Evolutionary conservation across 2,113 vertebrate species (phyloP), one percentile per base, ranked within the genome.

Genomic region (Trachemys scripta): DNA sequence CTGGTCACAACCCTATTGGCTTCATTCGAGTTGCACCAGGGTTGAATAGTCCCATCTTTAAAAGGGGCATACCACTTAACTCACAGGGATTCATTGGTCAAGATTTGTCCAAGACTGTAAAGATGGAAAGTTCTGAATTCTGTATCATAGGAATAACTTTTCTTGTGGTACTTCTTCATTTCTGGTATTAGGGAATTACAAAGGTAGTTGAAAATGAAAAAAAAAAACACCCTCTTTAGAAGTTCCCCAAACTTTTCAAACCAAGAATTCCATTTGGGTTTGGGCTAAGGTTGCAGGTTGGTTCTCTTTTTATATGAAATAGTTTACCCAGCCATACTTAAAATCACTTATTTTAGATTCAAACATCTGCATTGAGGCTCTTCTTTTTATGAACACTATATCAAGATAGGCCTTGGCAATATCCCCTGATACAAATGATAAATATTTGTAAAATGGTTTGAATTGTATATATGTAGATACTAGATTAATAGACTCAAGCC

Each of bases 381-480:
- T 94, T 92, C 31, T 38, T 72, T 97, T 95, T 95, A 91, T 76
- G 72, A 49, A 49, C 80, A 27, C 90, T 84, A n/a, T 38, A 82
- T 91, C 90, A 90, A 96, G 92, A 90, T 22, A 81, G 86, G 31
- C 78, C 89, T 94, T 97, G 92, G 95, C 97, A 97, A 78, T 83
- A 27, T 81, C 79, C 93, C 79, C 82, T 94, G 69, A 94, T 92
- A 65, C 89, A 95, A 95, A 96, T 88, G 89, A 93, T 85, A 97
- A 97, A 94, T 97, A 97, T 97, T 98, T 97, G 92, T 94, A 93
- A 97, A 96, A 96, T 69, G 35, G 81, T 89, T 96, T 93, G 92
- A 95, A 81, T 38, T 95, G 94, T 97, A 75, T 96, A 93, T 92
- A 96, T 78, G 82, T 86, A 92, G 76, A 95, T 84, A 38, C 31